phyloP scores from a whole-genome alignment of 2,113 vertebrate genomes.

The Bos taurus region DNA sequence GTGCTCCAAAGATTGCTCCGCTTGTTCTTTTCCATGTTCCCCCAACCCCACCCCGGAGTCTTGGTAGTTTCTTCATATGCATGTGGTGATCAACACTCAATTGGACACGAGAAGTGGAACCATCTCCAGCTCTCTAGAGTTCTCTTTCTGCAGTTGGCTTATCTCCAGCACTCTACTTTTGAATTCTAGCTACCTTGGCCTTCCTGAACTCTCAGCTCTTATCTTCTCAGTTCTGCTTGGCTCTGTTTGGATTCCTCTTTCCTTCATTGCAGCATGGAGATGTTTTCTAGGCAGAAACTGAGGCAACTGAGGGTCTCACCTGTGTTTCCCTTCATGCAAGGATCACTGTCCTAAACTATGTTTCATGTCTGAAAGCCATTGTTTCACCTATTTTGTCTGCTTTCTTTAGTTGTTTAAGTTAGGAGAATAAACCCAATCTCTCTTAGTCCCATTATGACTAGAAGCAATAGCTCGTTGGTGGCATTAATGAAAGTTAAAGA shows the following conservation, averaged over 20 bases:
- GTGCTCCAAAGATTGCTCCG: not conserved
- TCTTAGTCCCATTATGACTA: not conserved
- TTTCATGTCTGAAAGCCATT: not conserved
- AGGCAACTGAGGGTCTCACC: not conserved
- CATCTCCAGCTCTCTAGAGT: not conserved
- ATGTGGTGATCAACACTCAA: not conserved
- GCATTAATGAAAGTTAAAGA: not conserved
- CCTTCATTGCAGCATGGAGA: not conserved
- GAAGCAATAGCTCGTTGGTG: not conserved
- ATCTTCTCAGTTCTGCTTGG: not conserved
- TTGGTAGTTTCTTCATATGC: not conserved
- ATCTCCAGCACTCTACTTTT: not conserved
- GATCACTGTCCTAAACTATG: not conserved
- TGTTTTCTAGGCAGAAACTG: not conserved
- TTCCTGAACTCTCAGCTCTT: not conserved
- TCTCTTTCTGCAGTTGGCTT: not conserved
- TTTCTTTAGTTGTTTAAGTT: slow-evolving; percentile 7
- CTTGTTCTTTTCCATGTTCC: not conserved
- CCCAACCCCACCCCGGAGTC: no score
- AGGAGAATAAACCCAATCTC: not conserved
- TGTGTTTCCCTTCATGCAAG: not conserved
- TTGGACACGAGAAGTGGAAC: not conserved
- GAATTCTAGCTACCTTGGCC: not conserved
- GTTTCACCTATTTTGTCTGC: not conserved
- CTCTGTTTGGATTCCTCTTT: not conserved